Base-by-base conservation (phyloP, 1,140 invertebrate species). In the Liolophura sinensis region DNA sequence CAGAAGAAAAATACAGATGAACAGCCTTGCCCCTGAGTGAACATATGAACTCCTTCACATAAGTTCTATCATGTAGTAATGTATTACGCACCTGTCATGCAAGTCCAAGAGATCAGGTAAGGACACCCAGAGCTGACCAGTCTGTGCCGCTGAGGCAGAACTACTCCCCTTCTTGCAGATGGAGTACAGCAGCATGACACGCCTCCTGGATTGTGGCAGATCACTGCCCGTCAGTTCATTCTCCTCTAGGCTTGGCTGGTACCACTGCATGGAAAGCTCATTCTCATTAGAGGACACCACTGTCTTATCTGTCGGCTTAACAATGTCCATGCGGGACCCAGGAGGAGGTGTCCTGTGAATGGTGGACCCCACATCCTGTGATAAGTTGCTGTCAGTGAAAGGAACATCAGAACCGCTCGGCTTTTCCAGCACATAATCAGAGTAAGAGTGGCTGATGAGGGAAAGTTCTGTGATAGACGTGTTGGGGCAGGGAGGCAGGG, bases 241-340 rank as follows among this genome's bases (percentile, higher is more conserved):
- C 60, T 80, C 78, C 47, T 74, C 79, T 1, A 80, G 62, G 12
- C 74, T 69, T 22, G 81, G 79, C 59, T 79, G 75, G 64, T 80
- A 81, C 74, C 79, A 82, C 71, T 80, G 79, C 31, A 78, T 40
- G 31, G 68, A 66, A n/a, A 81, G 76, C 59, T 73, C 73, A 49
- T 65, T 73, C 4, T 71, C 73, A 16, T 60, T n/a, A 12, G 73
- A 68, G 49, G 64, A 49, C 12, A 68, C 67, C 47, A 77, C 20
- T 7, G 31, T 16, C 52, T 79, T 78, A 54, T 78, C 76, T 18
- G 64, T 47, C n/a, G 71, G 74, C 65, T 64, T 76, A 25, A 64
- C 62, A 15, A 65, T 50, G 15, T 76, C 63, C 11, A 57, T 60
- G 1, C 55, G 58, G 12, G 66, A 70, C 22, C 77, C 78, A 54